phyloP scores from a whole-genome alignment of 2,113 vertebrate genomes.

The Acrocephalus kingi region DNA sequence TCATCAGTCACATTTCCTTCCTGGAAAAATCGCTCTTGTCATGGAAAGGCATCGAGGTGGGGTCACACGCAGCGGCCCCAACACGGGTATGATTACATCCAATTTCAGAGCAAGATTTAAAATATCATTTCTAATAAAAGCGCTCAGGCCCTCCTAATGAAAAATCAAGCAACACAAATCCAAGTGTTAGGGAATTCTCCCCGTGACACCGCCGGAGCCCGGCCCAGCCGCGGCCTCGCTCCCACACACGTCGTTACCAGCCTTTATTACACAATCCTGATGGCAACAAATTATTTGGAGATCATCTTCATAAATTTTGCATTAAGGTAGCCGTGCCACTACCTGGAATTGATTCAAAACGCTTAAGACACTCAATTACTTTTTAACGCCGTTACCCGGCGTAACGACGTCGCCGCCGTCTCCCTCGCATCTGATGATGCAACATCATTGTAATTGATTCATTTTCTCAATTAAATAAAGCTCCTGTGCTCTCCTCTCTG shows the following conservation, averaged over 20 bases:
- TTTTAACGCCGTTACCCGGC: slow-evolving; percentile 63
- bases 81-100: neutral
- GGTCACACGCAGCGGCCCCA: neutral
- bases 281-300: slow-evolving; percentile 65
- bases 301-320: slow-evolving; percentile 78
- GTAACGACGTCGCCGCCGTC: slow-evolving; percentile 65
- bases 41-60: neutral
- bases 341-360: slow-evolving; percentile 78
- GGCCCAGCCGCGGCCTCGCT: neutral
- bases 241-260: neutral
- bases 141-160: neutral
- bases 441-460: slow-evolving; percentile 78
- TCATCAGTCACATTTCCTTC: neutral
- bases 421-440: slow-evolving; percentile 53
- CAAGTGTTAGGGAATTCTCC: neutral
- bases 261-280: slow-evolving; percentile 63
- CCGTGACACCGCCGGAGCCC: neutral
- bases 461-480: slow-evolving; percentile 83
- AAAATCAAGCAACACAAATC: neutral
- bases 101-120: neutral
- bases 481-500: slow-evolving; percentile 58
- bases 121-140: slow-evolving; percentile 24
- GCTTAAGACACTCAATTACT: slow-evolving; percentile 75
- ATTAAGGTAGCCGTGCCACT: slow-evolving; percentile 66
- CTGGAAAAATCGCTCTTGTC: neutral